Percentiles rank a stretch among this genome's conserved stretches.
Evolutionary conservation across 1,140 invertebrate species (phyloP).

Genomic region (Popillia japonica): DNA sequence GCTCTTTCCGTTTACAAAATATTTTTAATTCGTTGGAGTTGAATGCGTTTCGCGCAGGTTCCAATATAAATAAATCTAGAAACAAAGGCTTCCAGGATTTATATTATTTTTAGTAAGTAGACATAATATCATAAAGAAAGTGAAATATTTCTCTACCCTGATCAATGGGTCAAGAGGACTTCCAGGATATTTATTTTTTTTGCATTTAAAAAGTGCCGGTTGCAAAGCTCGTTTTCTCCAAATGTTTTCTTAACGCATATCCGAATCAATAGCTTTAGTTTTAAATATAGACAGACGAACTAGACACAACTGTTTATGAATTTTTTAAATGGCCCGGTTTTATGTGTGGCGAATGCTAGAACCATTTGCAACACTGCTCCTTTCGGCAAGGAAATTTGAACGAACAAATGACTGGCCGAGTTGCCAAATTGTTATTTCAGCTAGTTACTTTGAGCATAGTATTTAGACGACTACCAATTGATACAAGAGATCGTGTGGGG

Average conservation of each 20-base stretch:
- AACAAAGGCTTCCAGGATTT: neutral
- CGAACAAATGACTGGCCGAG: too few relatives aligned
- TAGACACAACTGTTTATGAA: too few relatives aligned
- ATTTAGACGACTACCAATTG: too few relatives aligned
- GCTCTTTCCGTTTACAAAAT: constrained; percentile 31
- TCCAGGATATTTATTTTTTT: constrained; percentile 13
- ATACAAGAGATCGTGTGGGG: too few relatives aligned
- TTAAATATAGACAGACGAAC: too few relatives aligned
- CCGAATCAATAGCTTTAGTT: too few relatives aligned
- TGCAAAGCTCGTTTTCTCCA: neutral
- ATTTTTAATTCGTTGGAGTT: neutral
- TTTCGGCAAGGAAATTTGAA: too few relatives aligned
- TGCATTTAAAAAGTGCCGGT: neutral
- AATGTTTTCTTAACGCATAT: neutral
- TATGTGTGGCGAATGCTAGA: too few relatives aligned
- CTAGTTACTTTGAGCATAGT: too few relatives aligned
- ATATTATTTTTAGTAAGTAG: constrained; percentile 17
- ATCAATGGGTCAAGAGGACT: neutral
- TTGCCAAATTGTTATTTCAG: too few relatives aligned
- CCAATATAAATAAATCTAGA: neutral
- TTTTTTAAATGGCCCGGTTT: too few relatives aligned
- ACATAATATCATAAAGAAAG: neutral
- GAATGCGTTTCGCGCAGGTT: neutral
- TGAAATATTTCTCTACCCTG: neutral
- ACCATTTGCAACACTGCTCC: too few relatives aligned